phyloP scores from a whole-genome alignment of 2,797 vertebrate genomes.

The Carduelis carduelis region DNA sequence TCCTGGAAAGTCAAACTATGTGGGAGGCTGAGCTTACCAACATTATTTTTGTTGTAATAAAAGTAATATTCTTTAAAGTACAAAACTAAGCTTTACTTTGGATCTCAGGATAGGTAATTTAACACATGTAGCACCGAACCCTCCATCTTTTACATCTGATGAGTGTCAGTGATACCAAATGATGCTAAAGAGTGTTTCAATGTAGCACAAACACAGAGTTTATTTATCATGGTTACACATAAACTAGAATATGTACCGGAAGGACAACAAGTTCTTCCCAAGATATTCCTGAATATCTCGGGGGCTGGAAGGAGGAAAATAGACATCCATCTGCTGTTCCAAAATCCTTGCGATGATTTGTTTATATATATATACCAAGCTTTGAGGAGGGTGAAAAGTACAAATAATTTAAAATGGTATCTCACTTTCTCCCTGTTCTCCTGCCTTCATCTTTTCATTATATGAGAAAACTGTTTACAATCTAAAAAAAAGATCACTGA shows the following conservation, averaged over 20 bases:
- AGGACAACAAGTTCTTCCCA: neutral
- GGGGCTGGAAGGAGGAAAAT: neutral
- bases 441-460: neutral
- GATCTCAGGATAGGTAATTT: neutral
- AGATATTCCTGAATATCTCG: neutral
- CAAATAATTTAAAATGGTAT: neutral
- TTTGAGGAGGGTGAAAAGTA: neutral
- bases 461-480: neutral
- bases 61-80: neutral
- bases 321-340: neutral
- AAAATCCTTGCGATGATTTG: neutral
- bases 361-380: neutral
- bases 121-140: fast-evolving
- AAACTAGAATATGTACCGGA: neutral
- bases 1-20: fast-evolving
- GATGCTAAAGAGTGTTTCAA: neutral
- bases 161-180: neutral
- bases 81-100: neutral
- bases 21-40: neutral
- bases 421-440: neutral
- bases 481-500: neutral
- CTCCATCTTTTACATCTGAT: neutral
- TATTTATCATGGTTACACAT: neutral
- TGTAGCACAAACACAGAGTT: neutral
- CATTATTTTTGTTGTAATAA: neutral